Base-by-base conservation (phyloP, 2,888 invertebrate species). In the Cantharis flavilabris region DNA sequence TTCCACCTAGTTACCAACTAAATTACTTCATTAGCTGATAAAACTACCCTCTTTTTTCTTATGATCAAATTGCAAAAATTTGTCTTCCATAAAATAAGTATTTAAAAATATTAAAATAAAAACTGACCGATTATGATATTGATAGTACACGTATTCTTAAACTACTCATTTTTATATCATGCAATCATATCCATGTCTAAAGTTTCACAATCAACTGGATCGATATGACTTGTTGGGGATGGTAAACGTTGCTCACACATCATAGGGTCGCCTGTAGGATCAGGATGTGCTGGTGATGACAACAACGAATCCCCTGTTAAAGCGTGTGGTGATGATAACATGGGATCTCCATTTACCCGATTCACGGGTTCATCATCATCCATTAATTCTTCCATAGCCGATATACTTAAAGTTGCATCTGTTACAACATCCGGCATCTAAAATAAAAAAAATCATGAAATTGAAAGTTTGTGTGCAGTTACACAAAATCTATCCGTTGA, bases 341-440 rank as follows among this genome's bases (percentile, higher is more conserved):
- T 88, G 62, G 90, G 89, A 83, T 91, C 91, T 75, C 89, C 88
- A 80, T 85, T 84, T 20, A 86, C 86, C 33, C 86, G 85, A 63
- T 84, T 86, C 71, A 86, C 87, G 62, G 88, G 86, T 76, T 88
- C 88, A 79, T 88, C 88, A 76, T 88, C 88, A 77, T 89, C 89
- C 88, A 89, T 89, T 70, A 93, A 88, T 85, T 94, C 93, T 81
- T 93, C 93, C 86, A 93, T 91, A 82, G 91, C 91, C 76, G 91
- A 90, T 83, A 92, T 88, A 83, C 90, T 91, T 81, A 92, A 86
- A 70, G 90, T 89, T 69, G 90, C 89, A 80, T 91, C 91, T 20
- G 89, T 89, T 78, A 91, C 89, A 69, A 91, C 90, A 81, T 91
- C 92, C 3, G 92, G 90, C 89, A 92, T 89, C 90, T 91, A 84